Evolutionary conservation across 2,888 invertebrate genomes (phyloP).

Genomic region (Amiota minor): DNA sequence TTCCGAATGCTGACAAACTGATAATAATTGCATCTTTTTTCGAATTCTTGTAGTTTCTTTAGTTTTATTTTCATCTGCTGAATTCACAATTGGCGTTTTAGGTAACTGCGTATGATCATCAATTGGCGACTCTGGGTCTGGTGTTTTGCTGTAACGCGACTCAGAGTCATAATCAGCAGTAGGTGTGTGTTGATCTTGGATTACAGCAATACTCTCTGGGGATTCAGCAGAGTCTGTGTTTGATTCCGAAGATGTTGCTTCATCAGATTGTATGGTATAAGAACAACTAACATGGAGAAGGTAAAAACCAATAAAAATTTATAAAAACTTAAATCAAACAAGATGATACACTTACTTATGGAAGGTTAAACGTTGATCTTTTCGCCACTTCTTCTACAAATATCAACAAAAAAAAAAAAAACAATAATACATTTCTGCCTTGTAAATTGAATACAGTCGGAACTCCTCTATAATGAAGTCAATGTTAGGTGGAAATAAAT

Average conservation of each 20-base stretch:
- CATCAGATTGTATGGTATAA: slow-evolving; percentile 67
- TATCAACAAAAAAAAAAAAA: slow-evolving; percentile 38
- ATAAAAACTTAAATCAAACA: slow-evolving; percentile 9
- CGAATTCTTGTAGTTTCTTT: slow-evolving; percentile 58
- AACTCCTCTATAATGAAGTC: too few relatives aligned
- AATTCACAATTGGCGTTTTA: slow-evolving; percentile 58
- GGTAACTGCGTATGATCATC: slow-evolving; percentile 45
- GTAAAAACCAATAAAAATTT: background rate
- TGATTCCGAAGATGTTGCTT: slow-evolving; percentile 61
- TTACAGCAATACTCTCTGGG: slow-evolving; percentile 32
- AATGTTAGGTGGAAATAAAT: too few relatives aligned
- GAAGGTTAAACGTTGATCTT: slow-evolving; percentile 63
- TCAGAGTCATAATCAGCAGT: slow-evolving; percentile 31
- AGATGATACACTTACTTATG: slow-evolving; percentile 67
- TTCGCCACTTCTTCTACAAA: slow-evolving; percentile 48
- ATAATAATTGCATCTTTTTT: slow-evolving; percentile 47
- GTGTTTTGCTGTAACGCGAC: slow-evolving; percentile 40
- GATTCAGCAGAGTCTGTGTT: slow-evolving; percentile 11
- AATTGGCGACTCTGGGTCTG: slow-evolving; percentile 37
- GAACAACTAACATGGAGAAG: slow-evolving; percentile 57
- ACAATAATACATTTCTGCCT: background rate
- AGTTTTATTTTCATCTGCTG: slow-evolving; percentile 59
- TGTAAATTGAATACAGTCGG: too few relatives aligned
- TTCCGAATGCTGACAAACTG: slow-evolving; percentile 62
- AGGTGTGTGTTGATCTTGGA: slow-evolving; percentile 6